Base-by-base conservation (phyloP, 2,888 invertebrate species). In the Seira sanloemensis region DNA sequence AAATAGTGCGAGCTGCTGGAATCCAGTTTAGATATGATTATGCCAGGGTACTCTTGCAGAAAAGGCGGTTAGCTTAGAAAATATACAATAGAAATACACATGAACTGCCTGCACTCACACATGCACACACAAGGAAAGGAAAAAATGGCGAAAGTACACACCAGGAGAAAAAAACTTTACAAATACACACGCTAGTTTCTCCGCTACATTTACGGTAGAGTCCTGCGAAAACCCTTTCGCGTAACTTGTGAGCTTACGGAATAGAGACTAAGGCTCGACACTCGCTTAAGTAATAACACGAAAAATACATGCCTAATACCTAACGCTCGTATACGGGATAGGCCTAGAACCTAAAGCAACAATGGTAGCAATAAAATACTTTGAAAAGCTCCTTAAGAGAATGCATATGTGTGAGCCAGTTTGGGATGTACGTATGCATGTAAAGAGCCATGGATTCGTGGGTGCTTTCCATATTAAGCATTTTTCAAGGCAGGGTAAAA, bases 21-120 rank as follows among this genome's bases (percentile, higher is more conserved):
- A 84, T 84, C 84, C 84, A 78, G 75, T 84, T 37, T 84, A 84
- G 84, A 78, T 84, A 84, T 84, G 84, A 84, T 84, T 84, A 78
- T 84, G 84, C 78, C 78, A 78, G 84, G 71, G 84, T 78, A 84
- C 84, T 84, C 84, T 84, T 75, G 78, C 84, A 84, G 84, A 84
- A 84, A 84, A 84, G 84, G 84, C 84, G 84, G 84, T 75, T 84
- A 78, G 78, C 73, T 78, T 68, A 54, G 83, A 73, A 83, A 72
- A 78, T 82, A 76, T 77, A 27, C 37, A 75, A 19, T 23, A n/a
- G 18, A 19, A 24, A 76, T 77, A 27, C 37, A 75, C 67, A 67
- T 26, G 18, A 19, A 24, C 37, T 65, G 18, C 23, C 74, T 74
- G 18, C 46, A 24, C 67, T n/a, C n/a, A 66, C 66, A 76, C 50